Evolutionary conservation across 2,797 vertebrate genomes (phyloP).

Genomic region (Synanceia verrucosa): DNA sequence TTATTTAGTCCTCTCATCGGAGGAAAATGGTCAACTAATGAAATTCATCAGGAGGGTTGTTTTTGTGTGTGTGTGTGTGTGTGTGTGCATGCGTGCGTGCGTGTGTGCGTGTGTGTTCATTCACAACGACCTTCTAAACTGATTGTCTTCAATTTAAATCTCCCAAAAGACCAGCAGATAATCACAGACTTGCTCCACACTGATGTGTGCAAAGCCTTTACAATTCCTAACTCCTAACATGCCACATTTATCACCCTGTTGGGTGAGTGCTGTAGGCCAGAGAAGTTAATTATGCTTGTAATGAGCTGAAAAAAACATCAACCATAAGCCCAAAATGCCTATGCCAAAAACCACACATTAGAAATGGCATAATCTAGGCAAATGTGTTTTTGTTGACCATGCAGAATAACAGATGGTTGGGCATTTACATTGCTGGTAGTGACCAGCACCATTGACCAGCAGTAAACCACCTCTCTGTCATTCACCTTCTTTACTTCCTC

Average conservation of each 20-base stretch:
- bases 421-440: slow-evolving; percentile 10
- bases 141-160: slow-evolving; percentile 43
- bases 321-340: slow-evolving; percentile 1
- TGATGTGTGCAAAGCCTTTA: slow-evolving; percentile 35
- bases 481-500: neutral
- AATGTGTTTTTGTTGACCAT: slow-evolving; percentile 18
- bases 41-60: slow-evolving; percentile 24
- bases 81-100: neutral
- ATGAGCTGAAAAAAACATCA: slow-evolving; percentile 35
- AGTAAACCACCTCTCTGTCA: neutral
- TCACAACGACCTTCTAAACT: slow-evolving; percentile 9
- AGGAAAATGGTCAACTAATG: slow-evolving; percentile 50
- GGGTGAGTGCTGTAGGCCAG: slow-evolving; percentile 9
- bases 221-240: slow-evolving; percentile 14
- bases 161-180: slow-evolving; percentile 31
- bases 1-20: slow-evolving; percentile 46
- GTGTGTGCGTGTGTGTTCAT: neutral
- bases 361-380: slow-evolving; percentile 2
- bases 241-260: slow-evolving; percentile 6
- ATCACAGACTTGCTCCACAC: slow-evolving; percentile 34
- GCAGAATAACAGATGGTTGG: slow-evolving; percentile 41
- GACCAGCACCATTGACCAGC: slow-evolving; percentile 7
- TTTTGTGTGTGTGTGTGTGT: neutral
- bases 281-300: slow-evolving; percentile 43
- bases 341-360: slow-evolving; percentile 24